Base-by-base conservation (phyloP, 2,888 invertebrate genomes). In the Agrotis clavis region DNA sequence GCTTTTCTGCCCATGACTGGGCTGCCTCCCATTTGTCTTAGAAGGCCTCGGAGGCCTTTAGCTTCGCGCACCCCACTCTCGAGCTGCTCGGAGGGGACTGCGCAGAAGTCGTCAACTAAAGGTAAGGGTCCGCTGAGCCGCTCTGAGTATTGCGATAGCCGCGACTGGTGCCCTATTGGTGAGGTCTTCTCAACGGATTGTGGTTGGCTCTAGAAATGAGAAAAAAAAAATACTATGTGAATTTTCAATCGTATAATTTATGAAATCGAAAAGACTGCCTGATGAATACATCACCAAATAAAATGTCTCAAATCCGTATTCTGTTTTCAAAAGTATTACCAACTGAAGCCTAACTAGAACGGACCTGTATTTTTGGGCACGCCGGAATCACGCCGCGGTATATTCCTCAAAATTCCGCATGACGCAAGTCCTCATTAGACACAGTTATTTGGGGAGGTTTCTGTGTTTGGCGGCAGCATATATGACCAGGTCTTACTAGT, bases 91-190 rank as follows among this genome's bases (percentile, higher is more conserved):
- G 98, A 97, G 14, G 99, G 98, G 79, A 99, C 98, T 30, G 98
- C 98, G 90, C 98, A 98, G 95, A 99, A 99, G 93, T 99, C 99
- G 92, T 99, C 99, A 85, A 99, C 98, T 51, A 99, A 96, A 71
- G 98, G 98, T 11, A 97, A 93, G 0, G 98, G 98, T 0, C 98
- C 96, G 77, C 92, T 94, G 14, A 96, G 91, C 0, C 95, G 91
- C 71, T 96, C 96, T 0, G 96, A 95, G 97, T 91, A 97, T 97
- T 87, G 98, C 93, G 93, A 97, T 94, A 92, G 97, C 93, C 88
- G 98, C 91, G 94, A 97, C 94, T 85, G 98, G 96, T 93, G 98
- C 90, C 92, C 96, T 87, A 85, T 97, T 79, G 93, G 95, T 87
- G 93, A 97, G 90, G 86, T 96, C 86, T 89, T 96, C 82, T 92